A percentile compares a stretch with the other conserved stretches of the same genome.
Conservation (phyloP, 2,888 invertebrate species). For the Nowickia ferox region DNA sequence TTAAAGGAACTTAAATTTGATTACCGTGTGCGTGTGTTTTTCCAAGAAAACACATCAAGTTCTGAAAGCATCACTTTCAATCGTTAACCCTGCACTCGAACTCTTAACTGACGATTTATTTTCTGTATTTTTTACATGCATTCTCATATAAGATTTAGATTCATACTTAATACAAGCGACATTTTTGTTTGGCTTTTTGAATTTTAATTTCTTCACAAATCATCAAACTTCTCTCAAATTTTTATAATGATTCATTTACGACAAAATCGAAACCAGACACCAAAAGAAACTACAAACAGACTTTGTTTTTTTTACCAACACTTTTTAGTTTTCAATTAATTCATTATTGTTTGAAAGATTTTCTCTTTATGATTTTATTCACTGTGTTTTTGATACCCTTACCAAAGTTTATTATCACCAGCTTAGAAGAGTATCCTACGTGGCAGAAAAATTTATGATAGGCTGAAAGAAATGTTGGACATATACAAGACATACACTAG, state of each 20-base stretch:
- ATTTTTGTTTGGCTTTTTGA: background rate
- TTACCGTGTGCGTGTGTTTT: constrained; percentile 18
- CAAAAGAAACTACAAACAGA: background rate
- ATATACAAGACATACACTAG: too few relatives aligned
- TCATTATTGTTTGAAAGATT: constrained; percentile 43
- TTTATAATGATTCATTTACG: constrained; percentile 27
- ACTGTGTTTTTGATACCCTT: constrained; percentile 25
- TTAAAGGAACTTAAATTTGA: constrained; percentile 25
- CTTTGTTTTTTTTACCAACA: background rate
- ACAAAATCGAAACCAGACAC: constrained; percentile 13
- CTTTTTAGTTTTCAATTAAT: constrained; percentile 53
- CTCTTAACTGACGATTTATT: constrained; percentile 23
- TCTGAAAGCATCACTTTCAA: constrained; percentile 36
- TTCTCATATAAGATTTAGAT: constrained; percentile 4
- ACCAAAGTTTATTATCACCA: background rate
- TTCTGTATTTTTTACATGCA: background rate
- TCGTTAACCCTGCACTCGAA: constrained; percentile 5
- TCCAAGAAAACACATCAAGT: constrained; percentile 57
- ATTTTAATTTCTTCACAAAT: constrained; percentile 42
- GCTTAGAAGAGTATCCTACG: background rate
- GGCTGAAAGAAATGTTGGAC: too few relatives aligned
- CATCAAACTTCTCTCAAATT: constrained; percentile 27
- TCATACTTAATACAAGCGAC: background rate
- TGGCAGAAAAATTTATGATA: too few relatives aligned
- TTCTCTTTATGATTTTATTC: constrained; percentile 29